Evolutionary conservation across 2,888 invertebrate genomes (phyloP).

Genomic region (Osmoderma eremita): DNA sequence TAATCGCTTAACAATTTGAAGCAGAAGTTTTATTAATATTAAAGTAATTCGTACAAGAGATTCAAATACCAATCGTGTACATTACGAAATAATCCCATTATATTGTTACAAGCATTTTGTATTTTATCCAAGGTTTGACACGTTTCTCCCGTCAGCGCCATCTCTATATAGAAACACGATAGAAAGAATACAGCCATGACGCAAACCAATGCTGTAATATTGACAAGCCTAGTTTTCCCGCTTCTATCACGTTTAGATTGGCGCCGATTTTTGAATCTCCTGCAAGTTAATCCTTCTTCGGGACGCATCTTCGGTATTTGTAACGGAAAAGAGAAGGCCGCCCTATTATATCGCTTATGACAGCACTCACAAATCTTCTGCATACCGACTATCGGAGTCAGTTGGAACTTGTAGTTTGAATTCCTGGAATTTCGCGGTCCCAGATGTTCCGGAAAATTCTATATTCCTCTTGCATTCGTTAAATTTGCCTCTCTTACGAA

Average conservation of each 20-base stretch:
- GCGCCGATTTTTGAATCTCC: no score
- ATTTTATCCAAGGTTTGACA: slow-evolving; percentile 17
- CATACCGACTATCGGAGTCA: no score
- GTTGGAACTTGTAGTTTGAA: no score
- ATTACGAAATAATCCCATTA: neutral
- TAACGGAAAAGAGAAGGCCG: neutral
- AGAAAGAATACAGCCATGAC: slow-evolving; percentile 11
- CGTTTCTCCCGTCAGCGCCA: slow-evolving; percentile 7
- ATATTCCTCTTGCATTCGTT: no score
- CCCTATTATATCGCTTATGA: slow-evolving; percentile 2
- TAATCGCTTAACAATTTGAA: no score
- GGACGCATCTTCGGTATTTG: neutral
- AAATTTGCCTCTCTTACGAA: no score
- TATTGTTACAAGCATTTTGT: neutral
- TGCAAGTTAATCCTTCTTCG: no score
- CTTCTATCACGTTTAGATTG: no score
- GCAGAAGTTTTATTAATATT: no score
- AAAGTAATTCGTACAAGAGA: slow-evolving; percentile 21
- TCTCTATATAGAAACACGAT: slow-evolving; percentile 16
- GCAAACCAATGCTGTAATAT: slow-evolving; percentile 4
- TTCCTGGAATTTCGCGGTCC: no score
- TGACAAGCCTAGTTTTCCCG: neutral
- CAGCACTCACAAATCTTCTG: neutral
- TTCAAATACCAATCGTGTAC: neutral
- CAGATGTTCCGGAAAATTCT: no score